Evolutionary conservation across 2,888 invertebrate species (phyloP), one percentile per base, ranked within the genome.

Genomic region (Colletes collaris): DNA sequence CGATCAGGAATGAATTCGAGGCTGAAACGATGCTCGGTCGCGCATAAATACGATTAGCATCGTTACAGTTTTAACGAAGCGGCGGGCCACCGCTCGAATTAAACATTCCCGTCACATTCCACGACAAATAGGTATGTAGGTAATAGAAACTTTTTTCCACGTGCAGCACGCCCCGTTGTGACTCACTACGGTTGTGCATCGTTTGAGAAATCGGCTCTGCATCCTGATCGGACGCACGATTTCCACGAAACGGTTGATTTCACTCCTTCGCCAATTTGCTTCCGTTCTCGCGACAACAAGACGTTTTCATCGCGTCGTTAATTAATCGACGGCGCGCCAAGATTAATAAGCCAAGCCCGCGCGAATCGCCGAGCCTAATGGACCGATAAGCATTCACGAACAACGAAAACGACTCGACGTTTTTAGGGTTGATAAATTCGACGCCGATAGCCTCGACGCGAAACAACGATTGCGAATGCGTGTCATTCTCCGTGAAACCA

Each of bases 131-230:
- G 83, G 84, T 84, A 84, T 82, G 84, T 85, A 82, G 84, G 82
- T 80, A 72, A 84, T 84, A 84, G 85, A 85, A 85, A 85, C 80
- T 85, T 76, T 68, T 76, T 82, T 77, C 72, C 78, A 66, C 76
- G 71, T 70, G 79, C 74, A 79, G 56, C 78, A 69, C 78, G 73
- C 75, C 76, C 74, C 74, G 67, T 6, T 46, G 62, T 81, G 84
- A 82, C 75, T 85, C 82, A 85, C 62, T 56, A 60, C 62, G 70
- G n/a, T 46, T 56, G 75, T 75, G 75, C 75, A 75, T 69, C 68
- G 75, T 58, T 58, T 55, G 75, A 75, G 75, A 75, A 75, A 75
- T 75, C 75, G 68, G 53, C 50, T 27, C 56, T 50, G 70, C 70
- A 63, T 74, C 74, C 81, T 81, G 81, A 81, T 81, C 78, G 74